Evolutionary conservation across 1,140 invertebrate species (phyloP).

Genomic region (Cylas formicarius): DNA sequence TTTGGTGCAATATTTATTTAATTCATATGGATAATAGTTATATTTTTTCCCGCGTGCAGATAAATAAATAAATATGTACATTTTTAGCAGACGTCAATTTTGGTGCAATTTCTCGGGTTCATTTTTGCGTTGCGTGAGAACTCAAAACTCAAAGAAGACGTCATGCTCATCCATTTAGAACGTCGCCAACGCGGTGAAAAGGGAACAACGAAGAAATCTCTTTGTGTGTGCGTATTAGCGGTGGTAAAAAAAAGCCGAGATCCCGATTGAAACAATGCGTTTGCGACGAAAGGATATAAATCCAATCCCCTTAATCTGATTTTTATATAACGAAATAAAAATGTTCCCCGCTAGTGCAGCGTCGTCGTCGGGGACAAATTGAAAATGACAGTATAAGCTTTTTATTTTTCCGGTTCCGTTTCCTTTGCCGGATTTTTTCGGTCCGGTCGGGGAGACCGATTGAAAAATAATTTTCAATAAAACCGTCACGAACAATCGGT

Average conservation of each 20-base stretch:
- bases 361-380: conserved; percentile 26
- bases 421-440: conserved; percentile 20
- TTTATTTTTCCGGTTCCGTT: conserved; percentile 22
- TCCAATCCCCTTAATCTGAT: conserved; percentile 23
- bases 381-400: conserved; percentile 31
- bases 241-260: conserved; percentile 12
- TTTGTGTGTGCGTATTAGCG: no score
- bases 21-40: no score
- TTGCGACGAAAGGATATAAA: conserved; percentile 4
- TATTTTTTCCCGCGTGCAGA: no score
- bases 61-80: no score
- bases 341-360: conserved; percentile 7
- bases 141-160: no score
- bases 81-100: no score
- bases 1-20: no score
- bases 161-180: no score
- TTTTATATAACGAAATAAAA: conserved; percentile 24
- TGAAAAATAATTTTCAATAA: conserved; percentile 35
- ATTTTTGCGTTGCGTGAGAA: no score
- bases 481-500: conserved; percentile 30
- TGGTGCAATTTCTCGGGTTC: no score
- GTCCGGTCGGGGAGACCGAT: conserved; percentile 22
- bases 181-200: no score
- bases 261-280: conserved; percentile 2
- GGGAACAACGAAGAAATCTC: no score